A percentile compares a stretch with the other conserved stretches of the same genome.
Conservation (phyloP, 2,797 vertebrate species). For the Benthosema pterotum region DNA sequence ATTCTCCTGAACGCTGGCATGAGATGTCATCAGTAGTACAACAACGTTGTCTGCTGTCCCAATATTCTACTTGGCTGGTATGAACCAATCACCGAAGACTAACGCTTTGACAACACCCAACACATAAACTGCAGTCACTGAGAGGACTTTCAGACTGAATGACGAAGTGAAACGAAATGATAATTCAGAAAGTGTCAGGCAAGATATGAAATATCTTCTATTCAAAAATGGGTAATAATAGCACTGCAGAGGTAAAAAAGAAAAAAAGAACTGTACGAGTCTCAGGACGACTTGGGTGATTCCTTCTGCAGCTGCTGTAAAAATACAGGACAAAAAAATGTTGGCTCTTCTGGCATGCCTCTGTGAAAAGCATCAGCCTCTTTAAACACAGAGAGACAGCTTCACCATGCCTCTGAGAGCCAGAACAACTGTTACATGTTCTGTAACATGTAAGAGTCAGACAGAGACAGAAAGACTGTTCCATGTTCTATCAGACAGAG, state of each 20-base stretch:
- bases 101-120: too few relatives aligned
- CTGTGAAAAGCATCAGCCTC: not conserved
- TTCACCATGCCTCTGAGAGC: constrained; percentile 33
- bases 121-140: too few relatives aligned
- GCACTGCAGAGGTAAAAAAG: not conserved
- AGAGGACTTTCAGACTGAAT: too few relatives aligned
- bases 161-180: too few relatives aligned
- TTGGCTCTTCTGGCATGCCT: not conserved
- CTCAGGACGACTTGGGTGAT: not conserved
- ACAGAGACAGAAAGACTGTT: too few relatives aligned
- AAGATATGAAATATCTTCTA: constrained; percentile 4
- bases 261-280: not conserved
- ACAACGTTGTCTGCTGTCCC: too few relatives aligned
- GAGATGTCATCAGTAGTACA: too few relatives aligned
- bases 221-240: not conserved
- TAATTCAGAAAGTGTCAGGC: too few relatives aligned
- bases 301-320: not conserved
- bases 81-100: too few relatives aligned
- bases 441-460: not conserved
- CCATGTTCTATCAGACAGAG: too few relatives aligned
- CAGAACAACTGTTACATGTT: not conserved
- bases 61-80: too few relatives aligned
- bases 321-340: not conserved
- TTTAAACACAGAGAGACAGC: constrained; percentile 20
- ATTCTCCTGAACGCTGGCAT: too few relatives aligned